phyloP scores from a whole-genome alignment of 2,113 vertebrate genomes.

The Zeus faber region DNA sequence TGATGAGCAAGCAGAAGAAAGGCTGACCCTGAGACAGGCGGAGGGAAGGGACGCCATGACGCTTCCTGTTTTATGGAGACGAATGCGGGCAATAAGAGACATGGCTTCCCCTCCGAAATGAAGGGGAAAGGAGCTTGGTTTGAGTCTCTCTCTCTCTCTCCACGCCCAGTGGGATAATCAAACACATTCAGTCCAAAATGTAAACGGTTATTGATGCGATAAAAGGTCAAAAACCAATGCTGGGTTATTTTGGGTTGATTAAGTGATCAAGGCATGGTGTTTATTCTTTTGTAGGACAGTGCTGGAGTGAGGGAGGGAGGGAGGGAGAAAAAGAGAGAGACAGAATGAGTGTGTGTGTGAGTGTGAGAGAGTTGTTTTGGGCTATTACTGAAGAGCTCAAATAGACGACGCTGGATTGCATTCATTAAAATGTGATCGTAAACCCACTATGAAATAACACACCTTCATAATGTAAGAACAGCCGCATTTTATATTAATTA shows the following conservation, averaged over 20 bases:
- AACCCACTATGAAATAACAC: too few relatives aligned
- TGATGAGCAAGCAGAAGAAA: constrained; percentile 55
- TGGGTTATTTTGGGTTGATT: background rate
- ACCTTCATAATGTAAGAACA: too few relatives aligned
- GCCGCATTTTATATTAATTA: too few relatives aligned
- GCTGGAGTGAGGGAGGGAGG: background rate
- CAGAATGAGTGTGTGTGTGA: constrained; percentile 38
- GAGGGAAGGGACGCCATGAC: constrained; percentile 53
- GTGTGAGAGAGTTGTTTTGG: too few relatives aligned
- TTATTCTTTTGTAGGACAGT: too few relatives aligned
- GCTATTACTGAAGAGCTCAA: too few relatives aligned
- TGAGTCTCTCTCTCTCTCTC: constrained; percentile 11
- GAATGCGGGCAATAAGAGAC: constrained; percentile 73
- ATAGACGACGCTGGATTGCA: too few relatives aligned
- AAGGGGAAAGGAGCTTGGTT: constrained; percentile 47
- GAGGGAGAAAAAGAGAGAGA: too few relatives aligned
- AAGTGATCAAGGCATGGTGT: background rate
- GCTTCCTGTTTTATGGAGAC: constrained; percentile 74
- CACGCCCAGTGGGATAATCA: constrained; percentile 23
- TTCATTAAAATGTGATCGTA: too few relatives aligned
- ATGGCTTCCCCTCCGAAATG: constrained; percentile 49
- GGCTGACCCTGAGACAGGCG: constrained; percentile 62
- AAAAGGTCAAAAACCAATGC: constrained; percentile 17
- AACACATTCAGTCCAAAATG: constrained; percentile 36
- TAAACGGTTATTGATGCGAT: constrained; percentile 33